Base-by-base conservation (phyloP, 64 coral and sea anemone genomes). In the Pocillopora verrucosa region DNA sequence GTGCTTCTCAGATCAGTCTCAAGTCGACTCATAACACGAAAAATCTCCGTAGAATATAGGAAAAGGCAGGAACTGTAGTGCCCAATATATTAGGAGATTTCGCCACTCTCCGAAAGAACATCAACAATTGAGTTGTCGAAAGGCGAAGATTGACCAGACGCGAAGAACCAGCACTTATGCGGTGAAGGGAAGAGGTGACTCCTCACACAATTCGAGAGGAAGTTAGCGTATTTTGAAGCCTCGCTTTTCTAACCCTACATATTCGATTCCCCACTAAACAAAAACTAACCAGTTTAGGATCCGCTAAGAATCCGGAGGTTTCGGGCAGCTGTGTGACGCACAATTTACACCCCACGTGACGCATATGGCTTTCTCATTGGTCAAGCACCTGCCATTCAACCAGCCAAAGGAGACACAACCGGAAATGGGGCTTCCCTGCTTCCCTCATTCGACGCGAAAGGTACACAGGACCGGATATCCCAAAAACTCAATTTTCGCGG, bases 241-340 rank as follows among this genome's bases (percentile, higher is more conserved):
- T 88, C 15, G 24, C 60, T 77, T 92, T 51, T 77, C 60, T 78
- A 24, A 72, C 36, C 75, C 90, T 92, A 92, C 90, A 92, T 92
- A 79, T 92, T 92, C 82, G 80, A 64, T 77, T 41, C 51, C 80
- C 81, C 38, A 35, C 74, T 81, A 76, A 57, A 84, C 80, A 91
- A 91, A 84, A 84, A 73, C 80, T 84, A 75, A 63, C 30, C 58
- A 74, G 74, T 84, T 74, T 83, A 22, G 60, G 80, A 91, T 91
- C 89, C 89, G 89, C 89, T 83, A 91, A 91, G 72, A 85, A 84
- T 92, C 86, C 87, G 74, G 90, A 92, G 82, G 87, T 86, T 92
- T 87, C 86, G 84, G 67, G 90, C 90, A 92, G 90, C 90, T 92
- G 90, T 91, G 89, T 92, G 90, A 92, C 90, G 90, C 90, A 92